Conservation (phyloP, 2,888 invertebrate genomes). For the Drosophila paracracens region DNA sequence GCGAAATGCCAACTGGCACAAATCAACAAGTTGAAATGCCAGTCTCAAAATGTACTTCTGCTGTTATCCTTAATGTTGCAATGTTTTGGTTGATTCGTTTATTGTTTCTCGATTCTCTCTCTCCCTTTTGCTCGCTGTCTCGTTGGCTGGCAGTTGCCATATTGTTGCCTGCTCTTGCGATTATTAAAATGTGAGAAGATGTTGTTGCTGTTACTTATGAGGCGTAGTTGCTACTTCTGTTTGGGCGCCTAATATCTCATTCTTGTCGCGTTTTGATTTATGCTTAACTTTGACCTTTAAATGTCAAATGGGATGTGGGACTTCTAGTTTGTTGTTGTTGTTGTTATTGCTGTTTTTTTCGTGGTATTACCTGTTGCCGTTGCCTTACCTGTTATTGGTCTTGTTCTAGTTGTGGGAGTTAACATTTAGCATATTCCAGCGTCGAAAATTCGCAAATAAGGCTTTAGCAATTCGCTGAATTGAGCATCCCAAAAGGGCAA, state of each 20-base stretch:
- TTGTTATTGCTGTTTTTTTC: background rate
- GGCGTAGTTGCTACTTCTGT: constrained; percentile 18
- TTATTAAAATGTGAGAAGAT: constrained; percentile 33
- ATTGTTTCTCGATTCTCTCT: background rate
- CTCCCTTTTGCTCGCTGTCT: background rate
- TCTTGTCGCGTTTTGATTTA: constrained; percentile 56
- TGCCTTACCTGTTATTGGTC: constrained; percentile 16
- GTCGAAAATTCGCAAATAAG: constrained; percentile 21
- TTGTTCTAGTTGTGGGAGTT: constrained; percentile 36
- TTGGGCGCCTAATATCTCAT: constrained; percentile 44
- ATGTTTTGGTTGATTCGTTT: constrained; percentile 26
- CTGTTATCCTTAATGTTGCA: constrained; percentile 35
- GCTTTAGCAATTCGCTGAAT: constrained; percentile 35
- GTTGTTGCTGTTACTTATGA: constrained; percentile 8
- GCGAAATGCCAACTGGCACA: constrained; percentile 38
- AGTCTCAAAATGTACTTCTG: constrained; percentile 21
- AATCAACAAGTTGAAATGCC: constrained; percentile 63
- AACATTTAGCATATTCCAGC: constrained; percentile 38
- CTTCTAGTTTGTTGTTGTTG: constrained; percentile 8
- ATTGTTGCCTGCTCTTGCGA: constrained; percentile 16
- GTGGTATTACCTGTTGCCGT: constrained; percentile 24
- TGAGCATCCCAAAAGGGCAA: constrained; percentile 30
- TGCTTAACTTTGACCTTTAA: constrained; percentile 76
- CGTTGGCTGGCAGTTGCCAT: constrained; percentile 1
- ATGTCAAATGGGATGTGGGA: constrained; percentile 57